phyloP scores from a whole-genome alignment of 2,797 vertebrate genomes.

The Poeciliopsis infans region DNA sequence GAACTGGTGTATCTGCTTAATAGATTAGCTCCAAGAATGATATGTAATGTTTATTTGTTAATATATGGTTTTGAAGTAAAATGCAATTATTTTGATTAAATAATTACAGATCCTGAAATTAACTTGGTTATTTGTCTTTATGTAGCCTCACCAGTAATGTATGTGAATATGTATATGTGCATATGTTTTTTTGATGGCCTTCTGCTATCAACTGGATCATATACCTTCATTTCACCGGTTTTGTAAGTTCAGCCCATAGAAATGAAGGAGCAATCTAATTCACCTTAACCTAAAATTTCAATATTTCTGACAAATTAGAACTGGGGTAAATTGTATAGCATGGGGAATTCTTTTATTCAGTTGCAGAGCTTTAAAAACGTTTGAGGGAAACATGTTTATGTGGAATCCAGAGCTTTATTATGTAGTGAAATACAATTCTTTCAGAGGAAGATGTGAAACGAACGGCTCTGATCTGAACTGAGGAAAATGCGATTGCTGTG shows the following conservation, averaged over 20 bases:
- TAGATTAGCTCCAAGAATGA: too few relatives aligned
- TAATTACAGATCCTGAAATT: too few relatives aligned
- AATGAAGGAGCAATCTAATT: not conserved
- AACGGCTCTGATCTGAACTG: constrained; percentile 35
- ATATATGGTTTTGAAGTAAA: too few relatives aligned
- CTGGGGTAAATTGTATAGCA: not conserved
- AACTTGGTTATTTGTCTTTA: too few relatives aligned
- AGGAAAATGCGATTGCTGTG: constrained; percentile 46
- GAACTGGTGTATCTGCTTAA: too few relatives aligned
- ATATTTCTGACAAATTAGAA: not conserved
- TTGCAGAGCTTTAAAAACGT: constrained; percentile 19
- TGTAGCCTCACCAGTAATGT: too few relatives aligned
- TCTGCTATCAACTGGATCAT: not conserved
- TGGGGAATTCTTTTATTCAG: not conserved
- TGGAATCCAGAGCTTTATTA: constrained; percentile 32
- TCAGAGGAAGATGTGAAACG: constrained; percentile 35
- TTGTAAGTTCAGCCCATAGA: not conserved
- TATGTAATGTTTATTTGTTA: too few relatives aligned
- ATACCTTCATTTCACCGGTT: not conserved
- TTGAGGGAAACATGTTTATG: constrained; percentile 15
- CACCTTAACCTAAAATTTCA: not conserved
- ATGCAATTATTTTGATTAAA: too few relatives aligned
- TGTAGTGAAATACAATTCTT: constrained; percentile 6
- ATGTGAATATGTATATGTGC: too few relatives aligned
- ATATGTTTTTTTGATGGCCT: not conserved